phyloP scores from a whole-genome alignment of 2,113 vertebrate species.

The Balaeniceps rex region DNA sequence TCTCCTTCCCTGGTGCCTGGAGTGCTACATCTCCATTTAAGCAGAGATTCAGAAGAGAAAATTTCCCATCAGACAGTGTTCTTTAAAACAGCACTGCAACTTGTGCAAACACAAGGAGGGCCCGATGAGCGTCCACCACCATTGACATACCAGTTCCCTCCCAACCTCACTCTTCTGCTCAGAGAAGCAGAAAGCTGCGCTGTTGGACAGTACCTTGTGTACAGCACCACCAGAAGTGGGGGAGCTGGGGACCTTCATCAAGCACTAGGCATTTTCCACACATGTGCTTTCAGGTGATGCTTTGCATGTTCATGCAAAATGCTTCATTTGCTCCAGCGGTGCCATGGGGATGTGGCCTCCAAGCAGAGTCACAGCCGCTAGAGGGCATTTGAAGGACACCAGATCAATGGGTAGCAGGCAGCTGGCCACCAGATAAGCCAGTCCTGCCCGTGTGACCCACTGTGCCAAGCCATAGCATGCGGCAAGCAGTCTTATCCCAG shows the following conservation, averaged over 20 bases:
- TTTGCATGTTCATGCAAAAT: neutral
- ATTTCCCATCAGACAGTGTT: neutral
- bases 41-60: neutral
- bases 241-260: neutral
- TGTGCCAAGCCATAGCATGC: neutral
- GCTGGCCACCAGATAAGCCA: neutral
- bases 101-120: neutral
- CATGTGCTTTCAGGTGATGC: neutral
- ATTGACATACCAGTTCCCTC: neutral
- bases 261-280: neutral
- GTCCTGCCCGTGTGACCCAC: neutral
- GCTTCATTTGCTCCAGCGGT: neutral
- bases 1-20: neutral
- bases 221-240: neutral
- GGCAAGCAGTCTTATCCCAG: neutral
- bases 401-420: neutral
- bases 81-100: neutral
- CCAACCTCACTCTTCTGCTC: neutral
- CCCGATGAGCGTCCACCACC: neutral
- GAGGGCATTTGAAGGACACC: constrained; percentile 72
- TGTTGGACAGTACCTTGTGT: neutral
- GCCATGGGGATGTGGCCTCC: neutral
- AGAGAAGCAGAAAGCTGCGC: neutral
- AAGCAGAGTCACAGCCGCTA: constrained; percentile 51
- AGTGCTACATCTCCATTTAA: neutral